Conservation (phyloP, 1,140 invertebrate genomes). For the Oedothorax gibbosus region DNA sequence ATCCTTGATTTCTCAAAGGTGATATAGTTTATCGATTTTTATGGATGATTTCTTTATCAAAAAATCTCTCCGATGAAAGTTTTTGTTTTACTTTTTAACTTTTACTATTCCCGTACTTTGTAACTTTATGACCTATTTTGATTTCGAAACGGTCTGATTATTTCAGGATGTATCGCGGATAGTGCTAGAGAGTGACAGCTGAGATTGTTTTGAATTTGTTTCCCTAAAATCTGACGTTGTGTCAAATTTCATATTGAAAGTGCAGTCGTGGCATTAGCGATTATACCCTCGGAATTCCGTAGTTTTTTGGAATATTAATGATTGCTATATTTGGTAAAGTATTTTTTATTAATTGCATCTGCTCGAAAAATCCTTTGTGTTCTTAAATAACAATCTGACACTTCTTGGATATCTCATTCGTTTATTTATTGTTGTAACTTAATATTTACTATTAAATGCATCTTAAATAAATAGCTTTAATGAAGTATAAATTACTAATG, state of each 20-base stretch:
- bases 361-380: no score
- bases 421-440: no score
- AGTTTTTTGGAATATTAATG: no score
- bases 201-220: conserved; percentile 27
- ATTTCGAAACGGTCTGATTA: conserved; percentile 56
- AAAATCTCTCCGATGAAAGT: neutral
- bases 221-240: conserved; percentile 10
- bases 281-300: no score
- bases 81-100: conserved; percentile 20
- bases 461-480: no score
- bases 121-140: conserved; percentile 51
- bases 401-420: no score
- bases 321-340: no score
- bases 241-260: conserved; percentile 1
- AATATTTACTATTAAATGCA: no score
- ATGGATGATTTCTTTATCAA: neutral
- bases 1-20: conserved; percentile 21
- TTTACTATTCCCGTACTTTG: conserved; percentile 7
- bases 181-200: conserved; percentile 39
- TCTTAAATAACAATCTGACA: no score
- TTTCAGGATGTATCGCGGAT: conserved; percentile 22
- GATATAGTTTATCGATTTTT: conserved; percentile 4
- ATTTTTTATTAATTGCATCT: no score
- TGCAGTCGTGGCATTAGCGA: conserved; percentile 32
- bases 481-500: no score